Evolutionary conservation across 2,888 invertebrate species (phyloP), one percentile per base, ranked within the genome.

Genomic region (Schrankia costaestrigalis): DNA sequence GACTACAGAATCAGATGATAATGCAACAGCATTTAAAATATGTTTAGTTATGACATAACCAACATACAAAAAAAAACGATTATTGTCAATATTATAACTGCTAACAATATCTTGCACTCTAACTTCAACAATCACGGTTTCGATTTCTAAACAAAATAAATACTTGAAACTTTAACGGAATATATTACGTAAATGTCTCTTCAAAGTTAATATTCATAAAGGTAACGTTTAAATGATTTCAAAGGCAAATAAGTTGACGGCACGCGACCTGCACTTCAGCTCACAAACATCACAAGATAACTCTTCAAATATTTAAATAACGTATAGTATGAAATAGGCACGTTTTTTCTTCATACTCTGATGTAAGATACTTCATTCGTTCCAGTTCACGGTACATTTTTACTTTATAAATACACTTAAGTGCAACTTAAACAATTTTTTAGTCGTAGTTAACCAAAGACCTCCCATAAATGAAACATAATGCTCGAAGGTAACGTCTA

Each of bases 281-380:
- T 32, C 31, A 45, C 49, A 63, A 70, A 71, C 53, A 66, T 43
- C 31, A 52, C 46, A 41, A n/a, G 56, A 68, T 62, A 53, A 59
- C 65, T 64, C 39, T 34, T 54, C 60, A 53, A 71, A 71, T 63
- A 63, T 71, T 71, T 66, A 52, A 35, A 35, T 41, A 46, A 46
- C 43, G 42, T 45, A 49, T 40, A 47, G 46, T 47, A 53, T 48
- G 51, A 58, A 58, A 61, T 51, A 42, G 58, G 58, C 55, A 65
- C 52, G 49, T 53, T 44, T 52, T 56, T 29, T 38, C 26, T 54
- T 35, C 46, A 27, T 7, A 10, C 40, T 33, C 24, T 46, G 37
- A 49, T 26, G 46, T 33, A 44, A 41, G 30, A 35, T 45, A 41
- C 43, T 46, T 35, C 38, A 32, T 39, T 43, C 34, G 32, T 39